Base-by-base conservation (phyloP, 2,888 invertebrate genomes). In the Smittia sp. region DNA sequence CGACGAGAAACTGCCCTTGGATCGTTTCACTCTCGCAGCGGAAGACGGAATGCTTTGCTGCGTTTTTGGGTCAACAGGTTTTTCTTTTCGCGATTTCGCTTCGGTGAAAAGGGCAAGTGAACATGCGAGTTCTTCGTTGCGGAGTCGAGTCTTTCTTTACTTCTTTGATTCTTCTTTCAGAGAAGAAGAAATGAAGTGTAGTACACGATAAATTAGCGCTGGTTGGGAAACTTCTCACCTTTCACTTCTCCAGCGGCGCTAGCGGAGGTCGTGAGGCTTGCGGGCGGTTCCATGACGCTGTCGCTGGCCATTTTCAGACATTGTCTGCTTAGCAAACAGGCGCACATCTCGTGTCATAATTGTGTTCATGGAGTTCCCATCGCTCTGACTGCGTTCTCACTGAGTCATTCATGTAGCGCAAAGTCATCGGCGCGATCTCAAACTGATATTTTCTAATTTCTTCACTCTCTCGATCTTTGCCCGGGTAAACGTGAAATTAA, bases 141-240 rank as follows among this genome's bases (percentile, higher is more conserved):
- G 3, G 15, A 11, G 46, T 46, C 11, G 3, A 11, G 46, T n/a
- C 46, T 46, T 46, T 15, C n/a, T 46, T 46, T 46, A 13, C 11
- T 11, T 11, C n/a, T 46, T 15, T 11, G 11, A 46, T 46, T 46
- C 15, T 46, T 46, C 46, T 15, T 46, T 15, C 11, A 3, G 15
- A 2, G 3, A 46, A 32, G 9, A 32, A n/a, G n/a, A n/a, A n/a
- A n/a, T n/a, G n/a, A n/a, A 38, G 11, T 46, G 15, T 13, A 46
- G 46, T 15, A 46, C 46, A 46, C 46, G 15, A 46, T 46, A 46
- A 46, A 46, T 46, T 46, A 46, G 15, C 46, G 46, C 46, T 46
- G 6, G 46, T 46, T 46, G 46, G 46, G 46, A 46, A 46, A 46
- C n/a, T n/a, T 46, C 11, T 46, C 46, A 46, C 46, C 46, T 46